Evolutionary conservation across 2,888 invertebrate species (phyloP).

Genomic region (Hermodice carunculata): DNA sequence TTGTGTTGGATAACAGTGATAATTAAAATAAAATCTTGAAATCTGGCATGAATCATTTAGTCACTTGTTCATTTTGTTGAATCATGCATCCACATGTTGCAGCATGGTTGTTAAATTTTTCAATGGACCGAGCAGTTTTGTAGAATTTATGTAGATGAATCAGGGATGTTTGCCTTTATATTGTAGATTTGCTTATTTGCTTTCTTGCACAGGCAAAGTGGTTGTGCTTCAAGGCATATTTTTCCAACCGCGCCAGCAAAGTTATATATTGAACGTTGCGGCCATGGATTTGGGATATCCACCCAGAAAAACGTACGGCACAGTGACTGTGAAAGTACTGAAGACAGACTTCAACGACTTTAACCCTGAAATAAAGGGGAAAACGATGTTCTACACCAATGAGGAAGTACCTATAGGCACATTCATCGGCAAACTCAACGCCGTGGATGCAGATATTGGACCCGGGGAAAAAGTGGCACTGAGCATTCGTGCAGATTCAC

Average conservation of each 20-base stretch:
- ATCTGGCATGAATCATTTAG: no score
- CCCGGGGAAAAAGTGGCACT: neutral
- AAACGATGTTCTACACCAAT: slow-evolving; percentile 30
- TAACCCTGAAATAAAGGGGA: slow-evolving; percentile 32
- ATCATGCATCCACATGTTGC: no score
- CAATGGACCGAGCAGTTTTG: no score
- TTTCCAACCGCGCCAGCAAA: slow-evolving; percentile 33
- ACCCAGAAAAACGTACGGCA: slow-evolving; percentile 12
- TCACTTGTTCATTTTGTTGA: no score
- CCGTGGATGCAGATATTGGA: neutral
- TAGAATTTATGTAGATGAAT: no score
- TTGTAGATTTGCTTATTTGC: neutral
- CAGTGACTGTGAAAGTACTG: slow-evolving; percentile 7
- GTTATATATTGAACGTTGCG: slow-evolving; percentile 32
- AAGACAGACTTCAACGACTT: slow-evolving; percentile 35
- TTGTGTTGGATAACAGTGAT: no score
- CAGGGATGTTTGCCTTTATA: neutral
- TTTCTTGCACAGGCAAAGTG: slow-evolving; percentile 27
- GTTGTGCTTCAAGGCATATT: slow-evolving; percentile 35
- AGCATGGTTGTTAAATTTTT: no score
- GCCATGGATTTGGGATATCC: slow-evolving; percentile 43
- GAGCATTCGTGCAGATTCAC: neutral
- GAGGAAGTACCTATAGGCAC: slow-evolving; percentile 42
- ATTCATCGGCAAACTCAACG: slow-evolving; percentile 27
- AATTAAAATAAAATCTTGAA: no score